phyloP scores from a whole-genome alignment of 2,888 invertebrate species.

The Catocala sponsa region DNA sequence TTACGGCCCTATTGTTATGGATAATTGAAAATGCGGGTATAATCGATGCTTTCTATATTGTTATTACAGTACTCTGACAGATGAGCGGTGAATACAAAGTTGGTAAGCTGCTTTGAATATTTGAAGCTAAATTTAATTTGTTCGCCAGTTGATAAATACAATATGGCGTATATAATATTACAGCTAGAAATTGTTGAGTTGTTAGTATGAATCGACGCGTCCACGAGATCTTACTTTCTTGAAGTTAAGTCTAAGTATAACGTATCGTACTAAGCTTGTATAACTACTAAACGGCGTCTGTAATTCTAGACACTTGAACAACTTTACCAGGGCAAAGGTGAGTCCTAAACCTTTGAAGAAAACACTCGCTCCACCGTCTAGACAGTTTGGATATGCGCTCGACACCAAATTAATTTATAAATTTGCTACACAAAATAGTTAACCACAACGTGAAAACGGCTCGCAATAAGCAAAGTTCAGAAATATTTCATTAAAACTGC shows the following conservation, averaged over 20 bases:
- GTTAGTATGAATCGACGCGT: too few relatives aligned
- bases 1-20: slow-evolving; percentile 66
- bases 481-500: slow-evolving; percentile 37
- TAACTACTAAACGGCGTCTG: slow-evolving; percentile 8
- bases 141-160: neutral
- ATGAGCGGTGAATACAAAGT: slow-evolving; percentile 22
- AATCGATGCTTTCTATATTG: slow-evolving; percentile 70
- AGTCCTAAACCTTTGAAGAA: slow-evolving; percentile 33
- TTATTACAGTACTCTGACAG: slow-evolving; percentile 44
- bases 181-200: neutral
- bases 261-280: neutral
- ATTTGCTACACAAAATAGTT: neutral
- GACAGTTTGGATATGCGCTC: slow-evolving; percentile 17
- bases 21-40: slow-evolving; percentile 80
- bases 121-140: neutral
- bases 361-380: slow-evolving; percentile 24
- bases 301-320: slow-evolving; percentile 25
- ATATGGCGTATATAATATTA: neutral
- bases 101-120: slow-evolving; percentile 16
- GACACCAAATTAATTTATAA: slow-evolving; percentile 12
- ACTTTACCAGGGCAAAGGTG: slow-evolving; percentile 19
- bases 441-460: slow-evolving; percentile 4
- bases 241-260: neutral
- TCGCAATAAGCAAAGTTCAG: slow-evolving; percentile 3
- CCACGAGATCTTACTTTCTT: neutral